Evolutionary conservation across 2,888 invertebrate species (phyloP), one percentile per base, ranked within the genome.

Genomic region (Polyploca ridens): DNA sequence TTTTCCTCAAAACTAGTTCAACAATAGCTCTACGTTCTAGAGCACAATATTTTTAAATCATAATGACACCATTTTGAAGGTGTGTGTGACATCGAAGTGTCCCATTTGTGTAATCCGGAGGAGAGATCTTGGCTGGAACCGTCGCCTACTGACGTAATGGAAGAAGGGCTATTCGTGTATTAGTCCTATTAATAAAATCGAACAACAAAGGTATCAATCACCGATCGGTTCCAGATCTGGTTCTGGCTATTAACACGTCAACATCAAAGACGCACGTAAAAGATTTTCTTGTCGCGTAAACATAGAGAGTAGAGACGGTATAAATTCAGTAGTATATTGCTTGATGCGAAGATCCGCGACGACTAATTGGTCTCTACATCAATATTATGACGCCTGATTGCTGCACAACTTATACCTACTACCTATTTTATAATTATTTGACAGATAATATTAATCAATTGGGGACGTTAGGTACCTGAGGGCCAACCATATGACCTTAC

Each of bases 161-260:
- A 78, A 79, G 79, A 84, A 90, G 90, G 90, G 89, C 88, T 90
- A 89, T 90, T 89, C 87, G 82, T 80, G 87, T 85, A 81, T 82
- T 77, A 76, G 74, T 71, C 67, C 88, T 91, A 90, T 86, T 85
- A 88, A 88, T 90, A 89, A 82, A 75, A 85, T 81, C 78, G 79
- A 86, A 83, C 79, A 79, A 75, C 62, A 65, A 67, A 54, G 41
- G 67, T 71, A 69, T 62, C 46, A 66, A 59, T n/a, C 69, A 71
- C 68, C 72, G 69, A 69, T 69, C 72, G 71, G 68, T 70, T 72
- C 70, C 64, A 71, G 63, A 65, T 74, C 65, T 71, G 64, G 64
- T 73, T 70, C 62, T 49, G 58, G 59, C 68, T 69, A 41, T 67
- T 64, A 64, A 68, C 11, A 58, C 65, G 62, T 64, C 54, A 62